phyloP scores from a whole-genome alignment of 2,888 invertebrate species.

The Acleris emargana region DNA sequence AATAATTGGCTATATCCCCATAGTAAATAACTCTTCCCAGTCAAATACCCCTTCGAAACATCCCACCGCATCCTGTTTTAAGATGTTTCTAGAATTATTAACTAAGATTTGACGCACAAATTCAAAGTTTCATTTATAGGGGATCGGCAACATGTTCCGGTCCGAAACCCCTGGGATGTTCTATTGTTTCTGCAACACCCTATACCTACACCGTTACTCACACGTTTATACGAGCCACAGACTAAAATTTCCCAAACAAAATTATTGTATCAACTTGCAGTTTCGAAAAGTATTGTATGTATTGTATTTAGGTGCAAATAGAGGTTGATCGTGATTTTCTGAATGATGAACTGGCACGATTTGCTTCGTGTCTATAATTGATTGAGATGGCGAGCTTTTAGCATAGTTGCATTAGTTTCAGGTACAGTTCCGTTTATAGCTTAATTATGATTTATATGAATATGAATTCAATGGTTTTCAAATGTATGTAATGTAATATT shows the following conservation, averaged over 20 bases:
- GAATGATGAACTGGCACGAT: constrained; percentile 14
- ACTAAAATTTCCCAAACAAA: constrained; percentile 2
- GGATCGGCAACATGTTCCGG: constrained; percentile 72
- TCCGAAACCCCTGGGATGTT: constrained; percentile 69
- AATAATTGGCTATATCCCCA: constrained; percentile 2
- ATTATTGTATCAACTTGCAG: constrained; percentile 6
- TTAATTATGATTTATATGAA: background rate
- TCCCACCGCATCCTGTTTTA: constrained; percentile 77
- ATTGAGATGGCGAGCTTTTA: constrained; percentile 28
- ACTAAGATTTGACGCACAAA: constrained; percentile 80
- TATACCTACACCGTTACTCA: constrained; percentile 24
- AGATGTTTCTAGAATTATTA: constrained; percentile 83
- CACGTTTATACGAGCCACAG: constrained; percentile 4
- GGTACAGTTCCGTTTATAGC: constrained; percentile 15
- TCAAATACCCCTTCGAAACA: constrained; percentile 56
- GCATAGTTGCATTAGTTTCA: constrained; percentile 21
- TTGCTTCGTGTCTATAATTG: constrained; percentile 30
- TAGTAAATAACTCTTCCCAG: constrained; percentile 26
- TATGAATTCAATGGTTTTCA: background rate
- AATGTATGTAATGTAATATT: too few relatives aligned
- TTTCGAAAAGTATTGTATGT: constrained; percentile 2
- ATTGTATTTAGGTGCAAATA: background rate
- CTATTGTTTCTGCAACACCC: constrained; percentile 57
- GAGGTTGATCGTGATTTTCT: constrained; percentile 5
- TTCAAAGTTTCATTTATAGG: constrained; percentile 69